Conservation (phyloP, 1,140 invertebrate species). For the Tribolium madens region DNA sequence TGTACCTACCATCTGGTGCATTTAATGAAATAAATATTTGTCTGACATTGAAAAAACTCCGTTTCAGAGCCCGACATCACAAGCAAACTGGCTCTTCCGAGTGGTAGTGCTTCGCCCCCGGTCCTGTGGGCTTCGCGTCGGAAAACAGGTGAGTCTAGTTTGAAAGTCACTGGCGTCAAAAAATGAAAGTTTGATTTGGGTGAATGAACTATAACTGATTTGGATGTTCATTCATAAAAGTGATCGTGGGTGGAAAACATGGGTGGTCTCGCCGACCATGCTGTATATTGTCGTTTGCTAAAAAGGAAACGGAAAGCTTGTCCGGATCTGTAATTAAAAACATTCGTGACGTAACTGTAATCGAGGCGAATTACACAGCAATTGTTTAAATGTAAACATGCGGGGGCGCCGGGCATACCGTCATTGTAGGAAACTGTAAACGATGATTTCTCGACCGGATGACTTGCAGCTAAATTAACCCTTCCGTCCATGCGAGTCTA, state of each 20-base stretch:
- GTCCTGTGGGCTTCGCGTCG: conserved; percentile 81
- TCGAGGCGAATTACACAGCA: conserved; percentile 31
- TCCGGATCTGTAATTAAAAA: conserved; percentile 29
- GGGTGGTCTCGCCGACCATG: neutral
- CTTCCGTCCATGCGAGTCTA: conserved; percentile 19
- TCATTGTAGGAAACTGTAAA: conserved; percentile 29
- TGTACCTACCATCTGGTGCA: neutral
- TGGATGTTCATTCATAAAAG: conserved; percentile 46
- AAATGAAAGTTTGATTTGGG: neutral
- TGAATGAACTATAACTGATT: neutral
- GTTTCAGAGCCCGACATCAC: conserved; percentile 67
- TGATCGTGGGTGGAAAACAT: conserved; percentile 14
- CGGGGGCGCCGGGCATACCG: conserved; percentile 10
- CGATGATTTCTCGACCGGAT: conserved; percentile 23
- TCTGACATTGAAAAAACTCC: conserved; percentile 8
- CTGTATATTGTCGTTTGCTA: neutral
- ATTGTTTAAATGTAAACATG: conserved; percentile 33
- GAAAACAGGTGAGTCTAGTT: conserved; percentile 75
- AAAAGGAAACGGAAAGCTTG: conserved; percentile 25
- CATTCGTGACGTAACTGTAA: conserved; percentile 33
- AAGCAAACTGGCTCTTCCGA: conserved; percentile 78
- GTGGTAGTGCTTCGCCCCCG: conserved; percentile 80
- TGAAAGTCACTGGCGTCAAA: too few relatives aligned
- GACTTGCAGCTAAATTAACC: conserved; percentile 1
- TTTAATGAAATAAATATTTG: conserved; percentile 36